Evolutionary conservation across 2,113 vertebrate genomes (phyloP).

Genomic region (Alces alces): DNA sequence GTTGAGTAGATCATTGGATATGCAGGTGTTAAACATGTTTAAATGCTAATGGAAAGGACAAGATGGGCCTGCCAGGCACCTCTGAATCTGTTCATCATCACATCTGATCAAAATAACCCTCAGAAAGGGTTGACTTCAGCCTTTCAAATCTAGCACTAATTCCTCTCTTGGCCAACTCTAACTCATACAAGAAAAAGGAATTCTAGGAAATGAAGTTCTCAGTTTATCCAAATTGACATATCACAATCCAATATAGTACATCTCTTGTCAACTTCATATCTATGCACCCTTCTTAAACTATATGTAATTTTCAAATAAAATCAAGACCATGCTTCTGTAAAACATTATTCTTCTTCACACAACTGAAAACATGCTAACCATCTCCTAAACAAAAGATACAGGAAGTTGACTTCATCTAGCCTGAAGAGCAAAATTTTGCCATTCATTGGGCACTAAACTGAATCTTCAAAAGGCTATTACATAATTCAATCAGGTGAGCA

Average conservation of each 20-base stretch:
- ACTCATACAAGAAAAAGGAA: neutral
- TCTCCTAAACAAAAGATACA: neutral
- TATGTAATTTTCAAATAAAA: constrained; percentile 17
- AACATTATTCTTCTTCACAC: neutral
- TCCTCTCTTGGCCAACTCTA: neutral
- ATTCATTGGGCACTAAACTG: neutral
- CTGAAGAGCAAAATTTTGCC: neutral
- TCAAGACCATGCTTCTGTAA: neutral
- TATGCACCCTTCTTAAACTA: neutral
- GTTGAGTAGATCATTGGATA: neutral
- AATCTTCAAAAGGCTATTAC: neutral
- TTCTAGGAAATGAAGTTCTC: neutral
- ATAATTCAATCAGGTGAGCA: neutral
- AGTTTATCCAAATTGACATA: neutral
- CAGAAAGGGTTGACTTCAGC: neutral
- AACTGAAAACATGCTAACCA: neutral
- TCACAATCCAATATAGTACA: neutral
- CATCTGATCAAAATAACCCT: neutral
- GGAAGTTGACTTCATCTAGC: neutral
- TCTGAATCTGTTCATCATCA: neutral
- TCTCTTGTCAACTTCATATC: neutral
- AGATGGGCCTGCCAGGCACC: neutral
- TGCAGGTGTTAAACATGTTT: neutral
- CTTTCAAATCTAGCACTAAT: neutral
- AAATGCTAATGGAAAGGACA: neutral